Evolutionary conservation across 2,797 vertebrate genomes (phyloP), one percentile per base, ranked within the genome.

Genomic region (Serranus cabrilla): DNA sequence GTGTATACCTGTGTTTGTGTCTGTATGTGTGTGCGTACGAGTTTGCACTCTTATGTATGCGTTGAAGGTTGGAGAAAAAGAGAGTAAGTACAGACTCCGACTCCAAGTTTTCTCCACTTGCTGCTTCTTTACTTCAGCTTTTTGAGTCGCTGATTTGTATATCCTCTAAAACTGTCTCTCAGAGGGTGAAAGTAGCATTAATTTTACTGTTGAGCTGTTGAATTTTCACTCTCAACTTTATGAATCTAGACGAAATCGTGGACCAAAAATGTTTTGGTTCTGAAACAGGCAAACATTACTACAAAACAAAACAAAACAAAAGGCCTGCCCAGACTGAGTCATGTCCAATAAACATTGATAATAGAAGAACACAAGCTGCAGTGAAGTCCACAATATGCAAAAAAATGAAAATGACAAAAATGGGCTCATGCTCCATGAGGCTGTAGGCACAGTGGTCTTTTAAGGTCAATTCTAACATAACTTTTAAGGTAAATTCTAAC

Each of bases 41-140:
- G 70, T 80, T 82, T 21, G 66, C 70, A 76, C 27, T 39, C 65
- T 83, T 81, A 84, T 84, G 74, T 83, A 81, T 87, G 86, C 40
- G 67, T 73, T 87, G 78, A 84, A 88, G 86, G 87, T 87, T 85
- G 72, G 65, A 83, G 68, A 71, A 82, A 82, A 87, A 86, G 80
- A 65, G 57, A 85, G 78, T 71, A 37, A 87, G 85, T 66, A 59
- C 63, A 69, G 83, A 81, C 75, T 80, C 55, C 16, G 25, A 80
- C 77, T 85, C 58, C 47, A 85, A 85, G 82, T 91, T 89, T 88
- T 81, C 89, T 78, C 76, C 63, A 84, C 71, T 83, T 76, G 76
- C 82, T 85, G 75, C 79, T 85, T 82, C 78, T 83, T 59, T 50
- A 67, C 78, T 83, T 75, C 18, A 8, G 66, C 54, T 78, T 82